Base-by-base conservation (phyloP, 2,797 vertebrate species). In the Melanogrammus aeglefinus region DNA sequence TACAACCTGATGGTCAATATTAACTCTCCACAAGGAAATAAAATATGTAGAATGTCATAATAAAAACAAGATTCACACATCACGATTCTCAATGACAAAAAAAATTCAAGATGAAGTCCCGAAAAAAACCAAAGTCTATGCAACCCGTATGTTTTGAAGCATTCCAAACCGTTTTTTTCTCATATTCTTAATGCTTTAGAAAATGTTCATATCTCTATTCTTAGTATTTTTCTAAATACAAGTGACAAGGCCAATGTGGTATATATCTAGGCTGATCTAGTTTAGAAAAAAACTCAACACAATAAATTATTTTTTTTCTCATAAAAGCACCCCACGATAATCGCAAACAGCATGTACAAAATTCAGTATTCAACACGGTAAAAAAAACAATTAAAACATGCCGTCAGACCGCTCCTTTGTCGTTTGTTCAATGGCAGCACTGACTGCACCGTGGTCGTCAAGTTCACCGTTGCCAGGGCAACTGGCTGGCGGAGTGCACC, bases 91-190 rank as follows among this genome's bases (percentile, higher is more conserved):
- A 18, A 47, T 27, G 73, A 74, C 38, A 74, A 66, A 24, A 66
- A 63, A 63, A 27, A 27, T 69, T 6, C 24, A 27, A 27, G 63
- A 69, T 27, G 1, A 92, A 81, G 90, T 85, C 88, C 83, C 81
- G 75, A 88, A 91, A 79, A 86, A 76, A 84, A 88, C 88, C 88
- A 87, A 90, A 89, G 88, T 91, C 76, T 72, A 92, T 91, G 85
- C 92, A 95, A 95, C 95, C 95, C 94, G 95, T 96, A 96, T 95
- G 88, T 94, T 94, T 94, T 92, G 92, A 94, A 94, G 91, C 92
- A 92, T 93, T 94, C 91, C 93, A 93, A 95, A 94, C 93, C 92
- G 85, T 84, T 84, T 87, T 89, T 90, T 88, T 74, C 39, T 71
- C 66, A 88, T 91, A 94, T 91, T 93, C 91, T 94, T 95, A 95